Percentiles rank a stretch among this genome's conserved stretches.
Evolutionary conservation across 2,113 vertebrate species (phyloP).

Genomic region (Semnopithecus entellus): DNA sequence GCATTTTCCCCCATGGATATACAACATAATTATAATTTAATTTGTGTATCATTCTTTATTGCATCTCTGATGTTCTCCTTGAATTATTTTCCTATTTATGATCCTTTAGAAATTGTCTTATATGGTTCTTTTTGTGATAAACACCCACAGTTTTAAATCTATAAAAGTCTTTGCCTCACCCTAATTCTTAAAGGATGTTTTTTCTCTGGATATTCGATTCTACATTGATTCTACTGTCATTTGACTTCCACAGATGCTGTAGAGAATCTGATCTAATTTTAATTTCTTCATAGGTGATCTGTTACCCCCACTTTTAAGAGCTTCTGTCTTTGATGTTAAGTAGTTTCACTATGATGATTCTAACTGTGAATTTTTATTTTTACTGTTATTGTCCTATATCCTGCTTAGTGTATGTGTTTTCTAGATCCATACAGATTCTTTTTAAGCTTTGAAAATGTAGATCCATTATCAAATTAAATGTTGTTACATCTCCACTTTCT

Average conservation of each 20-base stretch:
- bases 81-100: not conserved
- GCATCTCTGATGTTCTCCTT: not conserved
- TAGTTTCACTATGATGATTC: not conserved
- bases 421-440: not conserved
- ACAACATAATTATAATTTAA: not conserved
- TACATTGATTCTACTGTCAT: not conserved
- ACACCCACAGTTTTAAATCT: not conserved
- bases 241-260: not conserved
- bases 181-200: not conserved
- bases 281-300: not conserved
- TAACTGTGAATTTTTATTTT: not conserved
- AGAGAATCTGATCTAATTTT: not conserved
- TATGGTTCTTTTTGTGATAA: not conserved
- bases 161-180: not conserved
- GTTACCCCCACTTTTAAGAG: not conserved
- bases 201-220: not conserved
- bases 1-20: not conserved
- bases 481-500: not conserved
- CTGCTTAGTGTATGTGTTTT: not conserved
- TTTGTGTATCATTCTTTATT: not conserved
- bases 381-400: not conserved
- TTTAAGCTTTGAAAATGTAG: not conserved
- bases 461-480: not conserved
- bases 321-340: not conserved
- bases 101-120: not conserved